These are phyloP conservation scores for Chunga burmeisteri DNA, from an alignment of 2,113 vertebrate species.

Conservation along the genomic window DNA sequence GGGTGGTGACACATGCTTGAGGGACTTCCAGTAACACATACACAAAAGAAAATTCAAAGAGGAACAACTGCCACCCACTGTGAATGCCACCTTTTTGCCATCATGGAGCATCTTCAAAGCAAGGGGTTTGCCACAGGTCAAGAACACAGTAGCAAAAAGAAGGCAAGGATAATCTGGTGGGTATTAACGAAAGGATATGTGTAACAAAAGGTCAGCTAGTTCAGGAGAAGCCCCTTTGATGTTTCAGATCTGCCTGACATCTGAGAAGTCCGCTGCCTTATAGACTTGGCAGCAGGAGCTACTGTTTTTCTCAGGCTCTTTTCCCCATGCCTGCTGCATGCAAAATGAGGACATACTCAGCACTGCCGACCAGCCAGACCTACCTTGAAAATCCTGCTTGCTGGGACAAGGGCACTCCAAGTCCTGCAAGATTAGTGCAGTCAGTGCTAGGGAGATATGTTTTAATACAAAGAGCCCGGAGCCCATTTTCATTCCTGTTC, in stretches of 20 bases:
- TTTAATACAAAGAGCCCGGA: neutral
- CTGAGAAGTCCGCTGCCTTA: neutral
- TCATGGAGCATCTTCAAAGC: neutral
- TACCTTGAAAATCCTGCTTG: neutral
- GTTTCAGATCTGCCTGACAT: neutral
- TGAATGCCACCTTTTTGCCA: neutral
- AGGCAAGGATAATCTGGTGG: slow-evolving; percentile 8
- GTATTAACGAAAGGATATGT: neutral
- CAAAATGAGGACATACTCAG: neutral
- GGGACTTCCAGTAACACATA: neutral
- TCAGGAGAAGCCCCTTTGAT: neutral
- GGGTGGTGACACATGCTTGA: neutral
- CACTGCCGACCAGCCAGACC: neutral
- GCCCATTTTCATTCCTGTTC: neutral
- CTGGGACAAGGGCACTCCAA: neutral
- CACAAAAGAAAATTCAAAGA: neutral
- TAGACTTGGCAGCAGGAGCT: neutral
- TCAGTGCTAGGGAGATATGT: neutral
- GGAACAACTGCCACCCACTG: neutral
- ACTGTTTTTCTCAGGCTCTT: neutral
- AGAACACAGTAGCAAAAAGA: neutral
- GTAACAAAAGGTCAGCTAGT: neutral
- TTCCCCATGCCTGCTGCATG: neutral
- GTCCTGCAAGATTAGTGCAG: neutral
- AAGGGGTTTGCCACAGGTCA: neutral